Evolutionary conservation across 2,888 invertebrate species (phyloP).

Genomic region (Gerosis bhagava): DNA sequence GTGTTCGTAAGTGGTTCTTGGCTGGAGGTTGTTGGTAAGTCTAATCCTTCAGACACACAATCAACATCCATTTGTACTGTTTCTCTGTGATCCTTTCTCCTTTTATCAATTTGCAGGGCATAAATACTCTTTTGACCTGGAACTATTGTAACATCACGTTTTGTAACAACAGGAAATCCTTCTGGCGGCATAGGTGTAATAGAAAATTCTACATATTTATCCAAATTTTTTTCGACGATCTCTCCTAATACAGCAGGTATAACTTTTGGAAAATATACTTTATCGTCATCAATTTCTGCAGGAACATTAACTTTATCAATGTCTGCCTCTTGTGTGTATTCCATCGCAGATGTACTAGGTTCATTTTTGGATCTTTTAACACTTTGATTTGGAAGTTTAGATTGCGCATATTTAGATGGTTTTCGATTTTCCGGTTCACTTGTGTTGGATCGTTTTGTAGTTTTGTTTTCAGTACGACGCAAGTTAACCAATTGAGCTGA

Average conservation of each 20-base stretch:
- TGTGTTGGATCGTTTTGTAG: constrained; percentile 44
- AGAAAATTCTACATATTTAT: constrained; percentile 39
- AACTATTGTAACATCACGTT: constrained; percentile 49
- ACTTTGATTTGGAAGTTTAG: constrained; percentile 58
- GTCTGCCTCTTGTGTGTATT: constrained; percentile 64
- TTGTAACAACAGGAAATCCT: constrained; percentile 78
- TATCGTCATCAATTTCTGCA: constrained; percentile 54
- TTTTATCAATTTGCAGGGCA: constrained; percentile 31
- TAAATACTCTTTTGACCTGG: background rate
- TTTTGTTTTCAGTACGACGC: constrained; percentile 45
- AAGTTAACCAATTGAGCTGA: constrained; percentile 84
- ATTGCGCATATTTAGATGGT: constrained; percentile 68
- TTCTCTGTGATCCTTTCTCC: background rate
- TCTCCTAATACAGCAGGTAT: constrained; percentile 71
- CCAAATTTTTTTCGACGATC: constrained; percentile 79
- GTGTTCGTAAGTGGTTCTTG: constrained; percentile 10
- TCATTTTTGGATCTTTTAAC: constrained; percentile 66
- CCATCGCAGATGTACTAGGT: constrained; percentile 41
- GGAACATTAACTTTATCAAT: constrained; percentile 27
- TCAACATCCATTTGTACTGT: constrained; percentile 53
- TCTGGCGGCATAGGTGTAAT: constrained; percentile 51
- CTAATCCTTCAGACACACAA: constrained; percentile 34
- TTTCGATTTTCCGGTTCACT: constrained; percentile 43
- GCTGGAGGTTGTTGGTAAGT: background rate
- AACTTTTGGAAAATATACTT: constrained; percentile 73